Percentiles rank a stretch among this genome's conserved stretches.
phyloP scores from a whole-genome alignment of 92 coral and sea anemone genomes.

The Zoanthus sansibaricus region DNA sequence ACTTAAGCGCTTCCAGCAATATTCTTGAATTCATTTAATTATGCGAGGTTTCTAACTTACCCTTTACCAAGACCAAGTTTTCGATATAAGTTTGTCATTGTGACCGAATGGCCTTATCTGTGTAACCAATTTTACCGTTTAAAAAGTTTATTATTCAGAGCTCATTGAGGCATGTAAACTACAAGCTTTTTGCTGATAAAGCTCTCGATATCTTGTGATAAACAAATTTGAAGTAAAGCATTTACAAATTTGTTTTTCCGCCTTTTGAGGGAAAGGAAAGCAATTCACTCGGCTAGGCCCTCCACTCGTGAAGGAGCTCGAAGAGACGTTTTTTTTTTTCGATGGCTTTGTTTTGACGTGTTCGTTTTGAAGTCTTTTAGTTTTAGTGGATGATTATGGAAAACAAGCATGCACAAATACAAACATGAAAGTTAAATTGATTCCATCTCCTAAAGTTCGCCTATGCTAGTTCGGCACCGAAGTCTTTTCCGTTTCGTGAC shows the following conservation, averaged over 20 bases:
- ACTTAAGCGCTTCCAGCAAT: constrained; percentile 26
- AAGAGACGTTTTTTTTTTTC: not conserved
- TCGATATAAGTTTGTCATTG: constrained; percentile 22
- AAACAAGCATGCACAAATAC: not conserved
- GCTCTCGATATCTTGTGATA: constrained; percentile 49
- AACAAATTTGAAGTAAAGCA: constrained; percentile 34
- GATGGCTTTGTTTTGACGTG: not conserved
- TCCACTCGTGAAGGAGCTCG: not conserved
- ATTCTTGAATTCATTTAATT: constrained; percentile 18
- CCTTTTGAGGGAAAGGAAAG: not conserved
- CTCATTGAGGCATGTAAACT: constrained; percentile 52
- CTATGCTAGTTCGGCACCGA: not conserved
- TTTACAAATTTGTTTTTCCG: constrained; percentile 17
- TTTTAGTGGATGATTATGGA: not conserved
- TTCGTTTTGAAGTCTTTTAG: not conserved
- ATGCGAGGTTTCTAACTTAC: constrained; percentile 16
- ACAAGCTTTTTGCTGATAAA: constrained; percentile 37
- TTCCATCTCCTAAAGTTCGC: constrained; percentile 11
- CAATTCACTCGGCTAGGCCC: not conserved
- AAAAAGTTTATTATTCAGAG: constrained; percentile 57
- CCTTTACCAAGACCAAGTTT: constrained; percentile 22
- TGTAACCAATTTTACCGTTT: constrained; percentile 68
- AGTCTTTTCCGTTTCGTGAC: constrained; percentile 13
- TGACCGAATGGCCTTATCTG: constrained; percentile 60
- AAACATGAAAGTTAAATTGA: not conserved